A percentile compares a stretch with the other conserved stretches of the same genome.
These are phyloP conservation scores for Sebastolobus alascanus DNA, from an alignment of 2,797 vertebrate species.

Conservation along the genomic window DNA sequence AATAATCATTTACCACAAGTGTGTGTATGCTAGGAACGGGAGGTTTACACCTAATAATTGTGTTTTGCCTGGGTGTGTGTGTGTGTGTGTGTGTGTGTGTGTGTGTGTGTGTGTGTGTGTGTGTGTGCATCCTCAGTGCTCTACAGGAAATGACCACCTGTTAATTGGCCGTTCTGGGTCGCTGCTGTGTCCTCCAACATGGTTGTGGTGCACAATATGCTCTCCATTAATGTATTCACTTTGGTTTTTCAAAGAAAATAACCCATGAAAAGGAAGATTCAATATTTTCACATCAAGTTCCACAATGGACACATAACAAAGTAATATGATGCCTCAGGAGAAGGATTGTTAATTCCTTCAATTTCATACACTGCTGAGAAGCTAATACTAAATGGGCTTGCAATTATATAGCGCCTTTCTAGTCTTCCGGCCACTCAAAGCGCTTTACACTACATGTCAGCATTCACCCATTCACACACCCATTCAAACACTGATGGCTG, in stretches of 20 bases:
- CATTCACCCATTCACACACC: not conserved
- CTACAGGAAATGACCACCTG: constrained; percentile 34
- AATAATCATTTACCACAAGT: constrained; percentile 59
- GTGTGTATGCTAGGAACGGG: constrained; percentile 33
- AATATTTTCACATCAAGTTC: not conserved
- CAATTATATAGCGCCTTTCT: not conserved
- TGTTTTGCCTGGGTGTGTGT: constrained; percentile 23
- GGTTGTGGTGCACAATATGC: not conserved
- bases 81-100: not conserved
- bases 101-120: constrained; percentile 2
- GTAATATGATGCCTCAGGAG: not conserved
- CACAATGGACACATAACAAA: not conserved
- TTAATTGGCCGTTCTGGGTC: not conserved
- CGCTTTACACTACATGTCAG: not conserved
- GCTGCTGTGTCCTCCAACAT: not conserved
- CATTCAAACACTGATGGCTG: not conserved
- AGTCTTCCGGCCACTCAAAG: not conserved
- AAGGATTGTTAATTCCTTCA: not conserved
- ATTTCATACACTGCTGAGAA: not conserved
- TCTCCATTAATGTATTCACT: not conserved
- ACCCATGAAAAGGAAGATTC: not conserved
- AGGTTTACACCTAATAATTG: constrained; percentile 55
- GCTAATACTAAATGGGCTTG: not conserved
- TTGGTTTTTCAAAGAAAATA: not conserved
- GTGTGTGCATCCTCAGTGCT: not conserved